These are phyloP conservation scores for Trematomus loennbergii DNA, from an alignment of 2,113 vertebrate genomes.

Conservation along the genomic window DNA sequence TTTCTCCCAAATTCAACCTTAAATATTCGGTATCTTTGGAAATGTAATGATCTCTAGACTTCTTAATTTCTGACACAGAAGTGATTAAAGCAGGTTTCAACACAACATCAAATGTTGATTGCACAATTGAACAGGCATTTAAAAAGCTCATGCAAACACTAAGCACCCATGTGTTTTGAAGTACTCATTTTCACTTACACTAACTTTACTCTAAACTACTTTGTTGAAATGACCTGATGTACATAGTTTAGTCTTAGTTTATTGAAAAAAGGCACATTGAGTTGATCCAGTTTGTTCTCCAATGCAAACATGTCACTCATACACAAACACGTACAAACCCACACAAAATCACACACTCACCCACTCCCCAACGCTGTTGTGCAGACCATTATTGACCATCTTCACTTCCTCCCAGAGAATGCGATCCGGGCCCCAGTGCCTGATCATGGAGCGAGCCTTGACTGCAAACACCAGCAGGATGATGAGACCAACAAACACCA, in stretches of 20 bases:
- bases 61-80: neutral
- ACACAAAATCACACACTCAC: slow-evolving; percentile 75
- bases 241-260: neutral
- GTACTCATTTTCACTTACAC: neutral
- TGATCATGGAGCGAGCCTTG: slow-evolving; percentile 86
- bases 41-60: neutral
- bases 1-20: neutral
- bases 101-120: neutral
- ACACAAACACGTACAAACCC: neutral
- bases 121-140: neutral
- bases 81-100: neutral
- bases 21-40: neutral
- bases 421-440: slow-evolving; percentile 83
- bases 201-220: neutral
- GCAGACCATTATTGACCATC: slow-evolving; percentile 64
- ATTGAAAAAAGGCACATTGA: neutral
- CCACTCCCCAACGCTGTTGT: slow-evolving; percentile 90
- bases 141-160: neutral
- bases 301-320: neutral
- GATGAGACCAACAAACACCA: slow-evolving; percentile 88
- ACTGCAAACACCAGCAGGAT: slow-evolving; percentile 91
- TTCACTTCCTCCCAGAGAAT: slow-evolving; percentile 89
- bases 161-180: neutral
- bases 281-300: neutral
- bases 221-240: neutral